These are phyloP conservation scores for Parasteatoda tepidariorum DNA, from an alignment of 1,140 invertebrate genomes.

Conservation along the genomic window DNA sequence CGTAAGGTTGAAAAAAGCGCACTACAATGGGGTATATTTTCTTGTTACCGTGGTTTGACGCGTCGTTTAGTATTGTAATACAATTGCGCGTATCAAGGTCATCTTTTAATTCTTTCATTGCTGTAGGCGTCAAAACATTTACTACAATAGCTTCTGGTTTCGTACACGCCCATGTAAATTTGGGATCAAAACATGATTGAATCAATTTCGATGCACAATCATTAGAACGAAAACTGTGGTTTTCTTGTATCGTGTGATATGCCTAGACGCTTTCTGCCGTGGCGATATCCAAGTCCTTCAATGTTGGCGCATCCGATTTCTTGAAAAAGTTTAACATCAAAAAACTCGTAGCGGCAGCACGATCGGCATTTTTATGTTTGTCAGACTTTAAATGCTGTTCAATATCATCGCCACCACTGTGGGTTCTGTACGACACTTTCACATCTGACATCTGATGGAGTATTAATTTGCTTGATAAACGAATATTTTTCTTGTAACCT, in stretches of 20 bases:
- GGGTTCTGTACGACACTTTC: constrained; percentile 24
- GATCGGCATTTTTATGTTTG: constrained; percentile 26
- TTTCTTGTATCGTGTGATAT: constrained; percentile 24
- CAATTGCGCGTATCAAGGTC: not conserved
- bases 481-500: too few relatives aligned
- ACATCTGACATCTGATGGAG: constrained; percentile 23
- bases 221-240: constrained; percentile 16
- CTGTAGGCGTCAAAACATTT: constrained; percentile 12
- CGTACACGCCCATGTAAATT: constrained; percentile 15
- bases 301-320: constrained; percentile 23
- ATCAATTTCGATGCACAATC: constrained; percentile 24
- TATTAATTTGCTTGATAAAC: too few relatives aligned
- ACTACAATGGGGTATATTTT: too few relatives aligned
- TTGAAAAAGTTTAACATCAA: constrained; percentile 20
- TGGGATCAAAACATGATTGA: constrained; percentile 21
- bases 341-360: constrained; percentile 11
- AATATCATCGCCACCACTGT: constrained; percentile 18
- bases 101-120: not conserved
- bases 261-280: not conserved
- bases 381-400: constrained; percentile 31
- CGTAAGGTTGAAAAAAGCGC: too few relatives aligned
- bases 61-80: constrained; percentile 10
- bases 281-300: constrained; percentile 20
- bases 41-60: constrained; percentile 32
- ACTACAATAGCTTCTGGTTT: constrained; percentile 14